phyloP scores from a whole-genome alignment of 1,140 invertebrate genomes.

The Leguminivora glycinivorella region DNA sequence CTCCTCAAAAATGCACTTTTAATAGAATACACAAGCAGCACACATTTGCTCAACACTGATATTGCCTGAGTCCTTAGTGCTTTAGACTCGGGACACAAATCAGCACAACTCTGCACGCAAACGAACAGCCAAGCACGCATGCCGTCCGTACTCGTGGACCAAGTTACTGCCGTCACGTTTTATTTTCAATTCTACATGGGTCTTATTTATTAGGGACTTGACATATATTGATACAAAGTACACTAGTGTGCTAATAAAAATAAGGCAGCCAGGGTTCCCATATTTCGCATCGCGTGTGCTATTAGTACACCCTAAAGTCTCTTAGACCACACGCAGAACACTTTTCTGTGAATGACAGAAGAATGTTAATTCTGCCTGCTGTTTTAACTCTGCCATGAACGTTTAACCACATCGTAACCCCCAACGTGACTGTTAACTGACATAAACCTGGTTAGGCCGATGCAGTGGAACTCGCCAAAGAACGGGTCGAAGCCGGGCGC shows the following conservation, averaged over 20 bases:
- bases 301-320: neutral
- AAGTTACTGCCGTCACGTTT: constrained; percentile 6
- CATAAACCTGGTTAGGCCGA: constrained; percentile 78
- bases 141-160: neutral
- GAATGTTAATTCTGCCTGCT: neutral
- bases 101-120: constrained; percentile 17
- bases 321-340: neutral
- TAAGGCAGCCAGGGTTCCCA: neutral
- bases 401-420: neutral
- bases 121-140: constrained; percentile 25
- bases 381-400: neutral
- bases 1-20: constrained; percentile 1
- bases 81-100: neutral
- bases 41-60: neutral
- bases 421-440: constrained; percentile 33
- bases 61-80: neutral
- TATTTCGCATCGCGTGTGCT: neutral
- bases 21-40: neutral
- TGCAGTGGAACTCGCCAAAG: constrained; percentile 94
- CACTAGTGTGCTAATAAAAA: neutral
- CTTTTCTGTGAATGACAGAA: neutral
- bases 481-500: constrained; percentile 87
- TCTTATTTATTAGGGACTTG: neutral
- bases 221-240: neutral
- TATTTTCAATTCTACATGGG: neutral